Evolutionary conservation across 2,888 invertebrate genomes (phyloP).

Genomic region (Lottia scabra): DNA sequence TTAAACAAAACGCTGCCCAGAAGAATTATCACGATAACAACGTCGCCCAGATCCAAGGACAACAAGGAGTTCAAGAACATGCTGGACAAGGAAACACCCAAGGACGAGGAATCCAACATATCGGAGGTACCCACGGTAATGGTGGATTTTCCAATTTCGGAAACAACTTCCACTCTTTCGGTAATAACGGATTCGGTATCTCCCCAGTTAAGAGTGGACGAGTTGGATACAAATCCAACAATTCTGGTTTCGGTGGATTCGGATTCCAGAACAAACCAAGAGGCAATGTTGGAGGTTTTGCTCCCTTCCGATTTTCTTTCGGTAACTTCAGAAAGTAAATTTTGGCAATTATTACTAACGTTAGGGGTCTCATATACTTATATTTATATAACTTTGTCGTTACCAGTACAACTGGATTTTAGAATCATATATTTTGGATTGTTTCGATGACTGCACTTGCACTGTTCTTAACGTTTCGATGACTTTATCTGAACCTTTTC

Average conservation of each 20-base stretch:
- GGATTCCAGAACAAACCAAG: not conserved
- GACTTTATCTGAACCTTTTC: no score
- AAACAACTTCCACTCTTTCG: not conserved
- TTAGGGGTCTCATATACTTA: no score
- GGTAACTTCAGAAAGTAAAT: no score
- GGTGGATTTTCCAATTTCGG: conserved; percentile 11
- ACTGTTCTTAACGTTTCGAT: no score
- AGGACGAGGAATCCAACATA: not conserved
- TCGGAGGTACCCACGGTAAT: not conserved
- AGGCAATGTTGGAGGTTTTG: not conserved
- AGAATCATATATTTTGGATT: no score
- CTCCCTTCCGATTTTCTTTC: not conserved
- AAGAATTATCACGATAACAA: conserved; percentile 17
- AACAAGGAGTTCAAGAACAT: conserved; percentile 21
- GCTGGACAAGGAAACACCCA: not conserved
- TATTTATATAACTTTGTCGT: no score
- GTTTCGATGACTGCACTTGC: no score
- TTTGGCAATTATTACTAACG: no score
- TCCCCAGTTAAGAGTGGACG: not conserved
- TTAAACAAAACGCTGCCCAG: conserved; percentile 14
- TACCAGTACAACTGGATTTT: no score
- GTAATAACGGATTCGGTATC: not conserved
- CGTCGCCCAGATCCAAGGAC: conserved; percentile 8
- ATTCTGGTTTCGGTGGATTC: not conserved
- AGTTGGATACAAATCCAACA: not conserved